A percentile compares a stretch with the other conserved stretches of the same genome.
These are phyloP conservation scores for Cepaea hortensis DNA, from an alignment of 2,888 invertebrate genomes.

Conservation along the genomic window DNA sequence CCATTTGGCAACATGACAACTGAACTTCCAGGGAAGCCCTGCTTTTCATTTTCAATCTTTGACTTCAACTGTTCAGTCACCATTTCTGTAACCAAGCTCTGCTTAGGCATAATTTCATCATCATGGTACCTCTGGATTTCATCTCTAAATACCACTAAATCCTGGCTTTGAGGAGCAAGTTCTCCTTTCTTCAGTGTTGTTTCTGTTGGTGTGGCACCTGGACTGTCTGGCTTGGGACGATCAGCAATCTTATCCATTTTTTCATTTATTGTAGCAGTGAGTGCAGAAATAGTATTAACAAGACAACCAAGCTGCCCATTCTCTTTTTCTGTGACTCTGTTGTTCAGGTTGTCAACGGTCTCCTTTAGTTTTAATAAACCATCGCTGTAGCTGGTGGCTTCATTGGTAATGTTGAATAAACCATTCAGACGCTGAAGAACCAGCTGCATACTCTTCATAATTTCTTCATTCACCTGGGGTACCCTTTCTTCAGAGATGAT, in stretches of 20 bases:
- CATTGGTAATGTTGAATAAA: not conserved
- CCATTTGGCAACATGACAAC: no score
- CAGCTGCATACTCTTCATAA: constrained; percentile 25
- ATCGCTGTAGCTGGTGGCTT: not conserved
- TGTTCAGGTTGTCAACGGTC: not conserved
- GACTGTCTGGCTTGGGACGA: not conserved
- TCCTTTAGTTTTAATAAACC: not conserved
- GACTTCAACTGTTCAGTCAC: not conserved
- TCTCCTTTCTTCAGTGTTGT: not conserved
- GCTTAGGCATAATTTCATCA: not conserved
- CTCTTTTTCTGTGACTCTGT: not conserved
- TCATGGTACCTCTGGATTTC: no score
- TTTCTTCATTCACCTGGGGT: constrained; percentile 25
- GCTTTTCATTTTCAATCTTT: not conserved
- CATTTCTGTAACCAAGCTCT: not conserved
- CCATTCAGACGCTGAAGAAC: not conserved
- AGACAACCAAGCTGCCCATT: not conserved
- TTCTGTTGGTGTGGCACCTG: not conserved
- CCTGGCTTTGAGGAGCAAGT: not conserved
- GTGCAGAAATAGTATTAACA: not conserved
- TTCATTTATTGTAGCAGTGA: not conserved
- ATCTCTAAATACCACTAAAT: no score
- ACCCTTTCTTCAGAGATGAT: constrained; percentile 8
- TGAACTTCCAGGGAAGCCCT: not conserved
- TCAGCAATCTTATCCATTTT: not conserved